Evolutionary conservation across 2,113 vertebrate genomes (phyloP), one percentile per base, ranked within the genome.

Genomic region (Gasterosteus aculeatus): DNA sequence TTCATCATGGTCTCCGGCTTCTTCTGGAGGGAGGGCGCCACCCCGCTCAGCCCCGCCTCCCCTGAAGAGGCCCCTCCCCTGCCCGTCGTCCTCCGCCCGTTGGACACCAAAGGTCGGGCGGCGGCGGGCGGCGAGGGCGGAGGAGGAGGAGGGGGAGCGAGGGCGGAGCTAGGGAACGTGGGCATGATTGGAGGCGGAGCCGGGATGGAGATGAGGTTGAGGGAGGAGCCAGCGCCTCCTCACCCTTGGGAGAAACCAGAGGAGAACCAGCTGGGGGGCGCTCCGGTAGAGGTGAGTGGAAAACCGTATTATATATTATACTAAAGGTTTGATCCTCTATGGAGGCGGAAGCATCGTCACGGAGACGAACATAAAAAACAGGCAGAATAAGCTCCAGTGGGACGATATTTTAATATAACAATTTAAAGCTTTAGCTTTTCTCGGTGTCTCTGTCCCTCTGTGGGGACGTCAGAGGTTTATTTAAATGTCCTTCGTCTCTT

Each of bases 11-110:
- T 94, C 77, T 92, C 93, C 0, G 94, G 92, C 33, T 95, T 95
- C 89, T 98, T 99, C 92, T 99, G 98, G 98, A 96, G 95, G 90
- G 96, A 97, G 92, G 94, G 92, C 7, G 71, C 94, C 75, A 96
- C 95, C 0, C 95, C 95, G 1, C 93, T 96, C 78, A 93, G 95
- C 79, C 95, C 96, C 58, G 94, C 94, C 5, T 94, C 95, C 69
- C 95, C 96, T 0, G 92, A 94, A 65, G 92, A 93, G 90, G 94
- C 90, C 2, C 94, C 94, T 0, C 95, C 95, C 12, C 65, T 94
- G 10, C 94, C 94, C 5, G 95, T 88, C 5, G 94, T 88, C 0
- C 91, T 96, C 93, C 83, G 93, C 77, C 58, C 94, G 83, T 75
- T 93, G 72, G 16, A 93, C 47, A 12, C 90, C 92, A 59, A 93